Base-by-base conservation (phyloP, 2,888 invertebrate species). In the Asteroscopus sphinx region DNA sequence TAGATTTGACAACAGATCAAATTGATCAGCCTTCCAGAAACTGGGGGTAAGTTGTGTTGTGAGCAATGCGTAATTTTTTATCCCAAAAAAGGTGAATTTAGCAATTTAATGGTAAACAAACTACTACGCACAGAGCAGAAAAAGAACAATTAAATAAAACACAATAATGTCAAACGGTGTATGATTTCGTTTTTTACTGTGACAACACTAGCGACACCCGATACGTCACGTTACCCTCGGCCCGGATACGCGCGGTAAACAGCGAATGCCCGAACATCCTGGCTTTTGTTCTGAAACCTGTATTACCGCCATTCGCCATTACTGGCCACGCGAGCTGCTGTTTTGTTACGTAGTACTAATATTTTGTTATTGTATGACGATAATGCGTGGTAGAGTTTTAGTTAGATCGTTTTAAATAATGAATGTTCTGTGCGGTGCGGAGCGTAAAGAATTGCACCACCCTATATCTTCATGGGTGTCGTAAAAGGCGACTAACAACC, bases 241-340 rank as follows among this genome's bases (percentile, higher is more conserved):
- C 66, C 74, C 83, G 82, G 83, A 83, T 78, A 80, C 77, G 77
- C 81, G 75, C 77, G 72, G 81, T 76, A 77, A 79, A 72, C 80
- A 76, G 61, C 60, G 56, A 71, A 71, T 68, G 56, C 47, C 68
- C 77, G 75, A 77, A 77, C 81, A 80, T 81, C 81, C 82, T 81
- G 81, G 73, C 72, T 70, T 80, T 81, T 82, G 81, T 82, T 72
- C 60, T 37, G 21, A 70, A 80, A 73, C 76, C 75, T 70, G 79
- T 70, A 73, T 66, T 68, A 68, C 70, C 63, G 57, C 56, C 55
- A 64, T 76, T 63, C 68, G 64, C 68, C 59, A 53, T 76, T 61
- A 62, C 63, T 53, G 44, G 40, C 39, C 49, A 62, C 60, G 55
- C 44, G 32, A 15, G 35, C 36, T 37, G 41, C 32, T n/a, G 41